phyloP scores from a whole-genome alignment of 2,888 invertebrate species.

The Molorchus minor region DNA sequence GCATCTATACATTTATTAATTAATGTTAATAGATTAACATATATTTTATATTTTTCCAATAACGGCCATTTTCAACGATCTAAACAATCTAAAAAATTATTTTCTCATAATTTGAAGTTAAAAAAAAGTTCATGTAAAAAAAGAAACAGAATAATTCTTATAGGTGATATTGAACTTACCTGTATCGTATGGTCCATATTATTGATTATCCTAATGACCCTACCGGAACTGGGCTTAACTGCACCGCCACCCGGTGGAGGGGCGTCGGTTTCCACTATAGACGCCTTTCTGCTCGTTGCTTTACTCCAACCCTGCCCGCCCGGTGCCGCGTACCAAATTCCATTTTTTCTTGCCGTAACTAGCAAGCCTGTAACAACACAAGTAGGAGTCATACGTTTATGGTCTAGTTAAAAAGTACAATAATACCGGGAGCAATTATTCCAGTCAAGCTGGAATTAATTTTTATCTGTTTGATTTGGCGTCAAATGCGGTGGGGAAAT shows the following conservation, averaged over 20 bases:
- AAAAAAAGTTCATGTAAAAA: too few species aligned
- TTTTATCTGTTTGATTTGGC: neutral
- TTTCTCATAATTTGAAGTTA: too few species aligned
- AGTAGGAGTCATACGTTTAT: neutral
- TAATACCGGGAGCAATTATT: neutral
- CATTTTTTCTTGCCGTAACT: constrained; percentile 92
- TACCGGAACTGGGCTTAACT: constrained; percentile 81
- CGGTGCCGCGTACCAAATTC: constrained; percentile 82
- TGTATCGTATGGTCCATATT: constrained; percentile 92
- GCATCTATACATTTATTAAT: too few species aligned
- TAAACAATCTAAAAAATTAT: too few species aligned
- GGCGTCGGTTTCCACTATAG: constrained; percentile 82
- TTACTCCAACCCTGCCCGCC: constrained; percentile 71
- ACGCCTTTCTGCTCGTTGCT: constrained; percentile 80
- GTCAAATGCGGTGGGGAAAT: too few species aligned
- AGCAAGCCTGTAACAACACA: constrained; percentile 72
- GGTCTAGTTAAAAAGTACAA: neutral
- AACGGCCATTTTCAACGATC: too few species aligned
- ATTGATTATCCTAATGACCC: constrained; percentile 92
- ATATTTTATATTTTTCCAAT: too few species aligned
- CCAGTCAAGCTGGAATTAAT: neutral
- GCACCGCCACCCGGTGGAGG: constrained; percentile 70
- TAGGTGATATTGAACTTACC: too few species aligned
- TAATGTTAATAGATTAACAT: too few species aligned
- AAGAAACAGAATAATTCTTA: too few species aligned